These are phyloP conservation scores for Eucidaris tribuloides DNA, from an alignment of 35 echinoderm and acorn worm species.

Conservation along the genomic window DNA sequence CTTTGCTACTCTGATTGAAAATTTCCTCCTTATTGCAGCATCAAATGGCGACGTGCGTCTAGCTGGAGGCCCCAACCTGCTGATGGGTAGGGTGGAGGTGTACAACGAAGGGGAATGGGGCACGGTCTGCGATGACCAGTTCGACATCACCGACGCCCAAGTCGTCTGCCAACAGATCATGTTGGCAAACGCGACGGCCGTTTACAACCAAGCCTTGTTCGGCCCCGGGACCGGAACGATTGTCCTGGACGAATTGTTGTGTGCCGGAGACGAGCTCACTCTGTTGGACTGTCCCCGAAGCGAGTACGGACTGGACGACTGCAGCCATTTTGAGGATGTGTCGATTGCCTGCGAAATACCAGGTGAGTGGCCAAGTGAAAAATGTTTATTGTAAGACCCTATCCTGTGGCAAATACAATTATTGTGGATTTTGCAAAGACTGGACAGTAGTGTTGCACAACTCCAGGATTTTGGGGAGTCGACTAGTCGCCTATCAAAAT, in stretches of 20 bases:
- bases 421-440: background rate
- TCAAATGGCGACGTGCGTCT: background rate
- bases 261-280: background rate
- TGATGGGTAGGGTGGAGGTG: background rate
- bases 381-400: background rate
- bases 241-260: slow-evolving; percentile 6
- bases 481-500: too few species aligned
- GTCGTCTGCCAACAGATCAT: background rate
- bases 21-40: background rate
- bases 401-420: background rate
- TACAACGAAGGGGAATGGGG: slow-evolving; percentile 5
- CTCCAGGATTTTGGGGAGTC: too few species aligned
- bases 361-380: background rate
- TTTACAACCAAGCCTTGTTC: background rate
- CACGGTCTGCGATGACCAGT: slow-evolving; percentile 19
- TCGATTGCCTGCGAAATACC: slow-evolving; percentile 13
- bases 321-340: slow-evolving; percentile 23
- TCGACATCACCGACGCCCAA: slow-evolving; percentile 16
- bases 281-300: background rate
- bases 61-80: background rate
- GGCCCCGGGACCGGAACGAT: slow-evolving; percentile 1
- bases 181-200: background rate
- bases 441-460: too few species aligned
- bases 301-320: background rate
- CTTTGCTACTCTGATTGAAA: background rate